A percentile compares a stretch with the other conserved stretches of the same genome.
Conservation (phyloP, 1,140 invertebrate genomes). For the Bombus turneri region DNA sequence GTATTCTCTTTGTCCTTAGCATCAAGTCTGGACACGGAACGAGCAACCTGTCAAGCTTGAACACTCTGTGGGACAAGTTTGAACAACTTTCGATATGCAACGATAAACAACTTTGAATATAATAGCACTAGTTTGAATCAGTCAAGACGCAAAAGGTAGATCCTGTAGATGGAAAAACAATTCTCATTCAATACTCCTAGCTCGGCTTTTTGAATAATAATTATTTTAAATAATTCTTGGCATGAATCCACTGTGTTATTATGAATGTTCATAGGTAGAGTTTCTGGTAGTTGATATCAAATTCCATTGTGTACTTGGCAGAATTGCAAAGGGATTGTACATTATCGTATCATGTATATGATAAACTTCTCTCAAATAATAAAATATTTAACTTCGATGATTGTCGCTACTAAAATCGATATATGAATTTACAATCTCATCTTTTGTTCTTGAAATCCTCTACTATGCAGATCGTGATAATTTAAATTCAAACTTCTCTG, state of each 20-base stretch:
- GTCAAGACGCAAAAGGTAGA: not conserved
- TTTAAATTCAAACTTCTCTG: no score
- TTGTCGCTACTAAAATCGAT: no score
- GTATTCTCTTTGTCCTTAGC: conserved; percentile 17
- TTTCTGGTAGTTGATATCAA: no score
- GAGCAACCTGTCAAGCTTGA: not conserved
- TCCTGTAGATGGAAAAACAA: not conserved
- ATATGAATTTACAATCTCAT: no score
- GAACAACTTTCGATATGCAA: conserved; percentile 8
- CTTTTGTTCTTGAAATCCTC: no score
- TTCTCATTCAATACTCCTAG: not conserved
- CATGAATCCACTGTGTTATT: not conserved
- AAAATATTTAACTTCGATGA: no score
- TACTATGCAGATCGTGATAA: no score
- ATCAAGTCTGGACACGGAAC: not conserved
- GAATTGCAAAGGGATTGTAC: no score
- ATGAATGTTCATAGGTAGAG: not conserved
- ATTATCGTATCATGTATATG: no score
- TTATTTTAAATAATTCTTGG: not conserved
- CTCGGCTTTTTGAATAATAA: not conserved
- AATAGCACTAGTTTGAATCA: not conserved
- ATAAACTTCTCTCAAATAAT: no score
- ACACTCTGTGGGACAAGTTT: not conserved
- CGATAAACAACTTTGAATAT: not conserved
- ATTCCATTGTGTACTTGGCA: no score